Evolutionary conservation across 35 echinoderm and acorn worm genomes (phyloP), one percentile per base, ranked within the genome.

Genomic region (Stichopus chloronotus): DNA sequence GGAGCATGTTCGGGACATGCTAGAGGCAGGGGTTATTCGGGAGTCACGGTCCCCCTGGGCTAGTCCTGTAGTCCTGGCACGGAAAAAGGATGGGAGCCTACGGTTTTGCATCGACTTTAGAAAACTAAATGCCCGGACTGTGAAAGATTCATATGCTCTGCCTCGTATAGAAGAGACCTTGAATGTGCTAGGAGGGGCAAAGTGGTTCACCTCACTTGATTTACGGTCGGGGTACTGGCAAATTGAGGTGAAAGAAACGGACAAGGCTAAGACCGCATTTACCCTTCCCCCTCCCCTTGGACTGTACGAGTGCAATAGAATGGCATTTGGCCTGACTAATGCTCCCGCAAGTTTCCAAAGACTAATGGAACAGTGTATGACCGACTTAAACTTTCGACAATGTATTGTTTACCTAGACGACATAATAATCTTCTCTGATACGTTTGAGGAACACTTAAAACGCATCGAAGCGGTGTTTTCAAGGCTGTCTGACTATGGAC

Each of bases 251-350:
- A 58, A 12, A 13, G 79, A 94, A 23, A 56, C 85, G 5, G 92
- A 94, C 52, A 90, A 83, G 58, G 53, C 55, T 22, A 95, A 95
- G 25, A 95, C 91, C 9, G 91, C 85, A 1, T 95, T 95, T 58
- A 92, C 91, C 9, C 72, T 76, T 76, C 72, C 72, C 4, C 6
- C 61, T 4, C 86, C 90, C n/a, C 11, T 80, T 53, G 74, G 90
- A n/a, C 24, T 80, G 1, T 80, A 72, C 58, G 77, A 92, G 59
- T 92, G 72, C 24, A 92, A 92, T 25, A 4, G 90, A 5, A 79
- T 92, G 89, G 25, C 89, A 78, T 79, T 78, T 78, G 89, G 74
- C 8, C 19, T 92, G 5, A 56, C 55, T 53, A 58, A 78, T n/a
- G 54, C 90, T 11, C 72, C 90, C 2, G 57, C 52, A 10, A 79